Percentiles rank a stretch among this genome's conserved stretches.
These are phyloP conservation scores for Dicentrarchus labrax DNA, from an alignment of 2,113 vertebrate species.

Conservation along the genomic window DNA sequence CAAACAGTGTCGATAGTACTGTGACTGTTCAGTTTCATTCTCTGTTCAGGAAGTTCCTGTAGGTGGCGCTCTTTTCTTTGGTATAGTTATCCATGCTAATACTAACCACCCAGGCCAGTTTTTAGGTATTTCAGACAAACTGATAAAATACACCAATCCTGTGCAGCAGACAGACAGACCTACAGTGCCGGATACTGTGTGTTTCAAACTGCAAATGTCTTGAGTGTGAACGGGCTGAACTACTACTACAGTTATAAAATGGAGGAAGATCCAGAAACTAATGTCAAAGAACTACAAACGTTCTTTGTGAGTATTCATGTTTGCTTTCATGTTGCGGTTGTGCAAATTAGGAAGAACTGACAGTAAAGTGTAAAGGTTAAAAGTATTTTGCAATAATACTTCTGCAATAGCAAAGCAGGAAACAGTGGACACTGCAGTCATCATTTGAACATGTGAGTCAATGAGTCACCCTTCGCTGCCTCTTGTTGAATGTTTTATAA, in stretches of 20 bases:
- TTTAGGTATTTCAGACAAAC: neutral
- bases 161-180: neutral
- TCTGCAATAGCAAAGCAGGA: neutral
- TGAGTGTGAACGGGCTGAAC: neutral
- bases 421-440: neutral
- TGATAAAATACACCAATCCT: neutral
- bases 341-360: neutral
- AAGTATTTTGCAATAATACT: neutral
- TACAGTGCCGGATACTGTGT: neutral
- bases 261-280: neutral
- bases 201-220: neutral
- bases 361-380: neutral
- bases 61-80: neutral
- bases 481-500: neutral
- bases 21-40: neutral
- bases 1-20: neutral
- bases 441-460: conserved; percentile 15
- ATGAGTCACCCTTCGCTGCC: neutral
- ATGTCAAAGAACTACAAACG: neutral
- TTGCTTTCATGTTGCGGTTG: neutral
- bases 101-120: neutral
- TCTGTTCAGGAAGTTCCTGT: neutral
- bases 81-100: neutral
- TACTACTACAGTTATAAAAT: neutral
- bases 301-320: neutral